Evolutionary conservation across 1,140 invertebrate genomes (phyloP).

Genomic region (Bombus huntii): DNA sequence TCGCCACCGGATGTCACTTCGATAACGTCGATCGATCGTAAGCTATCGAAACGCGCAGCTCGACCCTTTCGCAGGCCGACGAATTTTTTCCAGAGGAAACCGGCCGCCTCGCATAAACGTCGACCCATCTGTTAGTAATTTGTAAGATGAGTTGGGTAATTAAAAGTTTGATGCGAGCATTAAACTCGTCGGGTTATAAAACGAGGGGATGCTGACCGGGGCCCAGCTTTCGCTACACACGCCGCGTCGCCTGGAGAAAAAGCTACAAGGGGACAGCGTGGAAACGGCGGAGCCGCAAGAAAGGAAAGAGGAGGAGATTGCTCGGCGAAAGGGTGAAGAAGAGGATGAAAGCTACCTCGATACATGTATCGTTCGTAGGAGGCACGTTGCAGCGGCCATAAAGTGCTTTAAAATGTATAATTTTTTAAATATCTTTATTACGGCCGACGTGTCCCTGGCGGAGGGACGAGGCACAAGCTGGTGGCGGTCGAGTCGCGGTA

Average conservation of each 20-base stretch:
- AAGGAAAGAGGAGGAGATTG: neutral
- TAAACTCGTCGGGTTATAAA: constrained; percentile 81
- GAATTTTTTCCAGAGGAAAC: constrained; percentile 44
- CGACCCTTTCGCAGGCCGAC: neutral
- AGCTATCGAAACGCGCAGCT: neutral
- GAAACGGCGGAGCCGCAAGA: constrained; percentile 23
- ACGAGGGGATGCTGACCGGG: constrained; percentile 63
- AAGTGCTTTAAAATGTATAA: constrained; percentile 67
- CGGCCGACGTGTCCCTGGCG: constrained; percentile 30
- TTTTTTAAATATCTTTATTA: constrained; percentile 79
- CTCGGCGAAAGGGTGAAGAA: neutral
- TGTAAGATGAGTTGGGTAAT: constrained; percentile 80
- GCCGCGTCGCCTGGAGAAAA: neutral
- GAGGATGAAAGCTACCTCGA: constrained; percentile 6
- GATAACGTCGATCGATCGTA: neutral
- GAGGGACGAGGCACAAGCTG: constrained; percentile 32
- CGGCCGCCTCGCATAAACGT: constrained; percentile 68
- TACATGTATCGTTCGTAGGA: constrained; percentile 48
- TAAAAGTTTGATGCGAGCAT: constrained; percentile 82
- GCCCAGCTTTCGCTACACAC: constrained; percentile 10
- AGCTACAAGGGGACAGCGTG: constrained; percentile 34
- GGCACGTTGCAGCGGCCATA: constrained; percentile 57
- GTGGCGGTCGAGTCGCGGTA: constrained; percentile 32
- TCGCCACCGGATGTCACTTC: neutral
- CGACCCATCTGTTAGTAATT: constrained; percentile 80